phyloP scores from a whole-genome alignment of 2,113 vertebrate species.

The Tor tambroides region DNA sequence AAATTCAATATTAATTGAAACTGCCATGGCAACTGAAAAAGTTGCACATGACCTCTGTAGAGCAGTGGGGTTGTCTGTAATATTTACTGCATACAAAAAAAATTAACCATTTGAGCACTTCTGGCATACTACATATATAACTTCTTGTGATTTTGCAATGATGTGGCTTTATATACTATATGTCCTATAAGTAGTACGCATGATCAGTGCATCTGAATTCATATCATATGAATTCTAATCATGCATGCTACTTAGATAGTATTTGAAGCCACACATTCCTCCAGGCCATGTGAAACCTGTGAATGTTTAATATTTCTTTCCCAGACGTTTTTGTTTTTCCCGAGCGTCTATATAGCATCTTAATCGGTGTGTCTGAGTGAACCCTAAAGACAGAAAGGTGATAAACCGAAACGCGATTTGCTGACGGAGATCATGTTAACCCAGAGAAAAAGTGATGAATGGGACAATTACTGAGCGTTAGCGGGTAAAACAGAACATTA shows the following conservation, averaged over 20 bases:
- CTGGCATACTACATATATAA: not conserved
- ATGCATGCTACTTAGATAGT: not conserved
- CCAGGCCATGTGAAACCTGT: not conserved
- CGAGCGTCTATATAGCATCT: not conserved
- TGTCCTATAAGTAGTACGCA: not conserved
- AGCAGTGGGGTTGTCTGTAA: not conserved
- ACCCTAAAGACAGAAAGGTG: not conserved
- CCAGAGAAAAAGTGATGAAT: constrained; percentile 16
- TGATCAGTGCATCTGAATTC: not conserved
- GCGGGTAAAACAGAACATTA: not conserved
- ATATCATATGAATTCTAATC: not conserved
- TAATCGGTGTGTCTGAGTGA: not conserved
- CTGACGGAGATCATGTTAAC: not conserved
- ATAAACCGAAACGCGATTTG: not conserved
- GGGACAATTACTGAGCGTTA: constrained; percentile 19
- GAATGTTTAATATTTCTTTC: not conserved
- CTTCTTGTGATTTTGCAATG: not conserved
- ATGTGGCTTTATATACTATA: not conserved
- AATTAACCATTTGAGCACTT: not conserved
- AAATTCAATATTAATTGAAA: not conserved
- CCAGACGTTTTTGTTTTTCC: too few species aligned
- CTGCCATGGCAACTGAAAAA: not conserved
- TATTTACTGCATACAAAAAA: not conserved
- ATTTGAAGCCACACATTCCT: not conserved
- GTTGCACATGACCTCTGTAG: not conserved